These are phyloP conservation scores for Lepidurus couesii DNA, from an alignment of 1,140 invertebrate genomes.

Conservation along the genomic window DNA sequence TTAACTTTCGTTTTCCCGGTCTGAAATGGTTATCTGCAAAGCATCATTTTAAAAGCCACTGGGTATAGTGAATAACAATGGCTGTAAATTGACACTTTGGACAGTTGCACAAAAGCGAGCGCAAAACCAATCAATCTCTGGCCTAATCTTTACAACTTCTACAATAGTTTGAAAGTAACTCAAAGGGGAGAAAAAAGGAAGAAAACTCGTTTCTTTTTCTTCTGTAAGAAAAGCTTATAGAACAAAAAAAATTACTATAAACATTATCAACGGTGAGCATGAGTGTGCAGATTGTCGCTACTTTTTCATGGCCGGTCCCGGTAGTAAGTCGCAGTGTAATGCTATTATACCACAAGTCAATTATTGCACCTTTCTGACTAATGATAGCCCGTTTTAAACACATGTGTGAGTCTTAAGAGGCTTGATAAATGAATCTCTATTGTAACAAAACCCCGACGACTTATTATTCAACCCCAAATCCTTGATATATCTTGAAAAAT, in stretches of 20 bases:
- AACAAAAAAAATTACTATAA: not conserved
- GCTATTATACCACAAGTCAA: not conserved
- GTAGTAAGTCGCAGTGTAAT: not conserved
- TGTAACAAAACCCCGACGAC: too few relatives aligned
- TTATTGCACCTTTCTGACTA: not conserved
- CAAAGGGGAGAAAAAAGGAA: not conserved
- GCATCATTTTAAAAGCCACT: too few relatives aligned
- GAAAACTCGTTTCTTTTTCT: not conserved
- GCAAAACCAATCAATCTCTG: not conserved
- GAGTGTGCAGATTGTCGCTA: slow-evolving; percentile 11
- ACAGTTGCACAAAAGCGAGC: slow-evolving; percentile 4
- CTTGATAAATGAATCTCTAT: too few relatives aligned
- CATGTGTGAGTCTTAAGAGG: too few relatives aligned
- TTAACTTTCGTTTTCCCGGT: too few relatives aligned
- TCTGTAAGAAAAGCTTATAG: not conserved
- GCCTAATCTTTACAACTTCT: not conserved
- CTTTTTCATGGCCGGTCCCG: slow-evolving; percentile 1
- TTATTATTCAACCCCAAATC: too few relatives aligned
- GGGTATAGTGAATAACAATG: not conserved
- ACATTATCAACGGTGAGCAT: not conserved
- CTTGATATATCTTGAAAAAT: too few relatives aligned
- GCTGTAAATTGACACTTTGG: slow-evolving; percentile 12
- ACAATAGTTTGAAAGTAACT: not conserved
- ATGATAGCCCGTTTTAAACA: too few relatives aligned
- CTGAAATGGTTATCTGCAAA: too few relatives aligned